Percentiles rank a stretch among this genome's conserved stretches.
Evolutionary conservation across 2,888 invertebrate species (phyloP).

Genomic region (Brenthis hecate): DNA sequence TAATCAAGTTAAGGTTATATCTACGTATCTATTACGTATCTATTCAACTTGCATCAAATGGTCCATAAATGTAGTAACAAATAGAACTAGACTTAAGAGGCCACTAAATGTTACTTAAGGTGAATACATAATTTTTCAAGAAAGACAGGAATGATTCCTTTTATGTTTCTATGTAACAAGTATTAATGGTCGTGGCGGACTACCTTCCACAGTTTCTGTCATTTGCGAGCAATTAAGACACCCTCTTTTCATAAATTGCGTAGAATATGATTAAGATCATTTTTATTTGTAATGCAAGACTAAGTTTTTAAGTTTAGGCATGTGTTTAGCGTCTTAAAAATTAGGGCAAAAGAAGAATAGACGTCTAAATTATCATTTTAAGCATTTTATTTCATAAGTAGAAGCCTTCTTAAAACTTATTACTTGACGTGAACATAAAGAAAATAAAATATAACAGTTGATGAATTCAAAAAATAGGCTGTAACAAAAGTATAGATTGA

Average conservation of each 20-base stretch:
- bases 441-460: no score
- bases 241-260: constrained; percentile 62
- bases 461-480: no score
- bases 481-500: no score
- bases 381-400: no score
- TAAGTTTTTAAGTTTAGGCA: constrained; percentile 21
- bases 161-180: constrained; percentile 68
- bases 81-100: constrained; percentile 36
- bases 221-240: constrained; percentile 67
- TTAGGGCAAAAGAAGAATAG: no score
- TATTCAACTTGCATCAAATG: constrained; percentile 23
- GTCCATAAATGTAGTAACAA: constrained; percentile 1
- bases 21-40: constrained; percentile 1
- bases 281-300: constrained; percentile 52
- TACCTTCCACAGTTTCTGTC: constrained; percentile 60
- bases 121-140: constrained; percentile 69
- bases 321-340: constrained; percentile 36
- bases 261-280: constrained; percentile 59
- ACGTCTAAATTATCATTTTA: no score
- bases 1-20: neutral
- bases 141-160: constrained; percentile 62
- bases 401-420: no score
- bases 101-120: constrained; percentile 51
- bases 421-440: no score
- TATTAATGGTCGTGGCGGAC: constrained; percentile 61